Evolutionary conservation across 2,888 invertebrate genomes (phyloP), one percentile per base, ranked within the genome.

Genomic region (Autographa pulchrina): DNA sequence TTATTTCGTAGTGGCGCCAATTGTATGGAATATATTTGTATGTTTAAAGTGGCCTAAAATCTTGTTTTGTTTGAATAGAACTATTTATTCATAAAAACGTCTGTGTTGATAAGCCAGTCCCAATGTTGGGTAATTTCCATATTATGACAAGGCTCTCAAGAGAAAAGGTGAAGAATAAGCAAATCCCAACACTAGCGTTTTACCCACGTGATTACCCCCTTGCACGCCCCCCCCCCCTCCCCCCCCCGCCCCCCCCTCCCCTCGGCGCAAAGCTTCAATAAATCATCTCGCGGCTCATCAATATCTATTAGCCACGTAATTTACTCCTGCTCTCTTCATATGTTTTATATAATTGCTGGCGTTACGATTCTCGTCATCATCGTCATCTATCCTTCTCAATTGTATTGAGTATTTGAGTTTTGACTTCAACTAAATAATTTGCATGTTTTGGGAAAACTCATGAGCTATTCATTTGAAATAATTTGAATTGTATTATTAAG

Each of bases 271-370:
- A 25, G 13, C 31, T 62, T n/a, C 72, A 64, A 78, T 80, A 71
- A 70, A 76, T 81, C 82, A 81, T 83, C 68, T 68, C 62, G 43
- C 41, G 54, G 43, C 62, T 38, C 84, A 79, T 82, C 72, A 83
- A 81, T 82, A 75, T 74, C 83, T 81, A 78, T 82, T 76, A 82
- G 63, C 60, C 67, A 71, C 56, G 70, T 78, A 69, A 81, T 81
- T 79, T 72, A 73, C 84, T 79, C 60, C 56, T 62, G 67, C 56
- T 61, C 64, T 70, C 43, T 43, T 61, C 48, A 61, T 66, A 56
- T 56, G 31, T 60, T 63, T 63, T 67, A 8, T 56, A 56, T 56
- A 56, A 56, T 56, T 20, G 20, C 13, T 20, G 11, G 9, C 25
- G 13, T 20, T 56, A 13, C 5, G 20, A 13, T 56, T 20, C 25